These are phyloP conservation scores for Bovichtus diacanthus DNA, from an alignment of 2,797 vertebrate genomes.

Conservation along the genomic window DNA sequence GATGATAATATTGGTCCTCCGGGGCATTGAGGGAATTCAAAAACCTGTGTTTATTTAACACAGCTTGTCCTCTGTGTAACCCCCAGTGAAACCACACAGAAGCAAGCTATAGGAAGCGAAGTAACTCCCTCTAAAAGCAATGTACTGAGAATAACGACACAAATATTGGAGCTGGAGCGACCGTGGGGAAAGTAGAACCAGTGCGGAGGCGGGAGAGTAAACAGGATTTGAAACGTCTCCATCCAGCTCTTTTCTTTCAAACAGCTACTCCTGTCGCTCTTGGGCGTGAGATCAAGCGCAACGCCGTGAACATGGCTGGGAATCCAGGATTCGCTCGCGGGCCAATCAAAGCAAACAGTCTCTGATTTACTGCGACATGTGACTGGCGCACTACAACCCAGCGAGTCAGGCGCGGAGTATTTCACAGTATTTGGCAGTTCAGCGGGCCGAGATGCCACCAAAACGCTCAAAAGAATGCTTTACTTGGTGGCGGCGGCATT, in stretches of 20 bases:
- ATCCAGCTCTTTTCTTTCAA: neutral
- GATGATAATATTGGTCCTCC: neutral
- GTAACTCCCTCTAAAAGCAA: neutral
- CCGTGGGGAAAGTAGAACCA: neutral
- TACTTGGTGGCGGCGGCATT: no score
- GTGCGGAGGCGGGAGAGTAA: neutral
- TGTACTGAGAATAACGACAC: neutral
- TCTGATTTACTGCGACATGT: no score
- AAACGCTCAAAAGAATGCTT: no score
- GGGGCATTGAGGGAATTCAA: neutral
- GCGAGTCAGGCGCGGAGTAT: no score
- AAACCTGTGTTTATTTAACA: conserved; percentile 27
- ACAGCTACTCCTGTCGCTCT: neutral
- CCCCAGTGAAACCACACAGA: conserved; percentile 8
- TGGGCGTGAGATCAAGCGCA: neutral
- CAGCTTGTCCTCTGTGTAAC: conserved; percentile 28
- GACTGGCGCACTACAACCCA: no score
- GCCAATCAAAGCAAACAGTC: no score
- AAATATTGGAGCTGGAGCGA: neutral
- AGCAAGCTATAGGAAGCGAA: neutral
- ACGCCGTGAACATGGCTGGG: no score
- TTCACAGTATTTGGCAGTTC: no score
- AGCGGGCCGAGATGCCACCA: no score
- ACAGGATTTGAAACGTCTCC: neutral
- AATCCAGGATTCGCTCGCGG: no score